Evolutionary conservation across 1,140 invertebrate species (phyloP).

Genomic region (Alviniconcha marisindica): DNA sequence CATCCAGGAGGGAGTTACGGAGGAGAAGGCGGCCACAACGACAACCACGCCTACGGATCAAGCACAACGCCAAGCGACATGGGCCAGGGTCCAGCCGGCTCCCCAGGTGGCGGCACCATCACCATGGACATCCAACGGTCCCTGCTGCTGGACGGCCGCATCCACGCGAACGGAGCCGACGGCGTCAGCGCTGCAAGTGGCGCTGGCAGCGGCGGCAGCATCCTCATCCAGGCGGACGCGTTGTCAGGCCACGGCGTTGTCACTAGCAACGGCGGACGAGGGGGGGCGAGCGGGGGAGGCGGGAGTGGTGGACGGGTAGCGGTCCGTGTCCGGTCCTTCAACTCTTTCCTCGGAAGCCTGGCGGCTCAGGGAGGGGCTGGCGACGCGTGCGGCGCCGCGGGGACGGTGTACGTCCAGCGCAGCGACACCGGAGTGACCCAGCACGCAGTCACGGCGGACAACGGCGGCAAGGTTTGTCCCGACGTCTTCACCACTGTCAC

Average conservation of each 20-base stretch:
- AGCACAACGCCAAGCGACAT: constrained; percentile 43
- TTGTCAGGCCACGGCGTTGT: constrained; percentile 61
- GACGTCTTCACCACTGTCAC: constrained; percentile 45
- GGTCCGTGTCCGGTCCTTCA: constrained; percentile 47
- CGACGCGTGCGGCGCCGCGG: constrained; percentile 52
- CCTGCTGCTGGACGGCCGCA: constrained; percentile 54
- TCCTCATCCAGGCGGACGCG: constrained; percentile 49
- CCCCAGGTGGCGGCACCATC: constrained; percentile 59
- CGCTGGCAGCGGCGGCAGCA: constrained; percentile 61
- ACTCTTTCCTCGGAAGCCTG: constrained; percentile 51
- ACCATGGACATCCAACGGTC: constrained; percentile 33
- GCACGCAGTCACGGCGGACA: constrained; percentile 52
- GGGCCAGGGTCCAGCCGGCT: constrained; percentile 54
- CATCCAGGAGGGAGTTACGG: constrained; percentile 59
- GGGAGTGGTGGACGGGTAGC: constrained; percentile 62
- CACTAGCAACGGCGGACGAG: constrained; percentile 52
- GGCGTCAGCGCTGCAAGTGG: not conserved
- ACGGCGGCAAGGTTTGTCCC: constrained; percentile 40
- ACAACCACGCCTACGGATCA: constrained; percentile 54
- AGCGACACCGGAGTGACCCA: constrained; percentile 51
- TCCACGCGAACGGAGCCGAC: constrained; percentile 50
- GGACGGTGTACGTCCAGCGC: constrained; percentile 58
- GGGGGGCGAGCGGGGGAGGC: constrained; percentile 31
- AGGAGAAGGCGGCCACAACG: constrained; percentile 52
- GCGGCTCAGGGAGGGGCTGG: constrained; percentile 55